Evolutionary conservation across 2,797 vertebrate genomes (phyloP).

Genomic region (Lithobates sylvaticus): DNA sequence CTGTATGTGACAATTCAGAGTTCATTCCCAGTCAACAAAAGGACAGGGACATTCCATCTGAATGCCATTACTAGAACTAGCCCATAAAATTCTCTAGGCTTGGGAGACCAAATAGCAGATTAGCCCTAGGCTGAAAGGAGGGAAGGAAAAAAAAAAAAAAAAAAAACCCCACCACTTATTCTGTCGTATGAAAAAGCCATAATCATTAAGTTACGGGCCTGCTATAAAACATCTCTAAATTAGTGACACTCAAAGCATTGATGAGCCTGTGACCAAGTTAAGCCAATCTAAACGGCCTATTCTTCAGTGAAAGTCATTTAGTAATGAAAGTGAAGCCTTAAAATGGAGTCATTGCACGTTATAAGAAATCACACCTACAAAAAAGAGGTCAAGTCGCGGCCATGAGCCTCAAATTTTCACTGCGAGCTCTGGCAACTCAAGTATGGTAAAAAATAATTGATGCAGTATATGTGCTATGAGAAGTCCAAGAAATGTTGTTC

Average conservation of each 20-base stretch:
- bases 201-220: conserved; percentile 91
- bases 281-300: conserved; percentile 63
- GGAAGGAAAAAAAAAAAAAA: conserved; percentile 82
- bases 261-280: conserved; percentile 62
- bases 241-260: conserved; percentile 75
- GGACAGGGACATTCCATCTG: conserved; percentile 89
- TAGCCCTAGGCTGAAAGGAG: conserved; percentile 85
- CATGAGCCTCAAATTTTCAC: conserved; percentile 1
- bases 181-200: conserved; percentile 96
- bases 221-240: conserved; percentile 83
- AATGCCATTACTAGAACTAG: conserved; percentile 86
- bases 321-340: conserved; percentile 73
- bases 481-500: neutral
- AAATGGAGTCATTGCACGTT: conserved; percentile 70
- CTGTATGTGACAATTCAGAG: conserved; percentile 82
- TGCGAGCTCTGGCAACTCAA: neutral
- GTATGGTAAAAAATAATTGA: neutral
- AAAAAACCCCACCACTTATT: conserved; percentile 92
- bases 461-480: neutral
- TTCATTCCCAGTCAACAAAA: conserved; percentile 84
- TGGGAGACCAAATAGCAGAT: conserved; percentile 82
- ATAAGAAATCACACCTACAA: conserved; percentile 68
- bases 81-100: conserved; percentile 79
- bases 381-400: conserved; percentile 43
- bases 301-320: conserved; percentile 73